These are phyloP conservation scores for Aradophagus sp. DNA, from an alignment of 1,140 invertebrate species.

Conservation along the genomic window DNA sequence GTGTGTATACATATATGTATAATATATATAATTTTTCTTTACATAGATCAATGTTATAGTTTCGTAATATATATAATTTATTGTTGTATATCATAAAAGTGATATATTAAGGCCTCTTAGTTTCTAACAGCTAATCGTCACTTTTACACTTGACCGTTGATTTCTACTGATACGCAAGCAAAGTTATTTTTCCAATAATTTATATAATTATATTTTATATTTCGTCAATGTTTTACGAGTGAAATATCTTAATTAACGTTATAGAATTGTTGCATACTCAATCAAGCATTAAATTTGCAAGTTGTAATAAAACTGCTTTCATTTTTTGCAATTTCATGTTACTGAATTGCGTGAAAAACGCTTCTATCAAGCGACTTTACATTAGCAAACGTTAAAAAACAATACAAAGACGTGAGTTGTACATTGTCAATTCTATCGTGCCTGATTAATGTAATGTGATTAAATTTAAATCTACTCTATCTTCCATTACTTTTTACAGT, in stretches of 20 bases:
- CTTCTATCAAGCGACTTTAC: conserved; percentile 15
- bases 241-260: conserved; percentile 12
- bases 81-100: conserved; percentile 64
- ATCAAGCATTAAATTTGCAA: conserved; percentile 11
- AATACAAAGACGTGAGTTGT: conserved; percentile 15
- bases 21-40: conserved; percentile 40
- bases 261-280: conserved; percentile 23
- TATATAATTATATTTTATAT: conserved; percentile 14
- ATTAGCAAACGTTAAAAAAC: conserved; percentile 9
- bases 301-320: conserved; percentile 22
- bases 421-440: conserved; percentile 23
- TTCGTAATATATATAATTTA: conserved; percentile 33
- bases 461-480: conserved; percentile 6
- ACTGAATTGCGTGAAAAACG: conserved; percentile 11
- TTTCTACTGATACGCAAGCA: conserved; percentile 54
- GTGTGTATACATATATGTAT: conserved; percentile 30
- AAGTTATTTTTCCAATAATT: conserved; percentile 40
- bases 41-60: conserved; percentile 37
- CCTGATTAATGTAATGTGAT: conserved; percentile 3
- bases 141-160: conserved; percentile 61
- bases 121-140: conserved; percentile 71
- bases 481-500: too few species aligned
- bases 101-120: conserved; percentile 74
- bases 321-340: conserved; percentile 4
- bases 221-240: conserved; percentile 4